Evolutionary conservation across 2,113 vertebrate species (phyloP), one percentile per base, ranked within the genome.

Genomic region (Percina caprodes): DNA sequence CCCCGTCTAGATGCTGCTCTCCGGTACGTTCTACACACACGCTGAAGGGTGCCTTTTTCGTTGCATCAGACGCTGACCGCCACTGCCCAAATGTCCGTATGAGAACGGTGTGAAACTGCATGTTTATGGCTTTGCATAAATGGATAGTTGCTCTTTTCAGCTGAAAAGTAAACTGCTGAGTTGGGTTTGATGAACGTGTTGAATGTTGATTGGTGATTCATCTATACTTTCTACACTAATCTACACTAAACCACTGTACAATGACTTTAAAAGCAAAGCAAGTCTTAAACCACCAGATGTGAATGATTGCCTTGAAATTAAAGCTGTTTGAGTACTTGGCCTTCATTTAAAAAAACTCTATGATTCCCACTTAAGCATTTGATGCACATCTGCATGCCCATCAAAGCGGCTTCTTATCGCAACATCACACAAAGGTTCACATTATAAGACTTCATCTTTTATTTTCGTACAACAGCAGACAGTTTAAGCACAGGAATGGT

Each of bases 381-480:
- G 14, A 0, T 69, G 23, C 48, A 19, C 1, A 42, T 23, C 33
- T 60, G 54, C 45, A 33, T 33, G 42, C 42, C 16, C 12, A 51
- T 61, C 35, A 59, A 8, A n/a, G 19, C 30, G 24, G 56, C 18
- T 66, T 30, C 35, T 3, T 49, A 80, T 39, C 19, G 48, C 77
- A 46, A 70, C 77, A 84, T 74, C 69, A 89, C 80, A 83, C 46
- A 79, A 15, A 68, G 30, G 66, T 23, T 81, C 61, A 75, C 54
- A 63, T 46, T 19, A 54, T 21, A 74, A 42, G 66, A 85, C 0
- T 16, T 74, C 39, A 58, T 55, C 54, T 80, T 91, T 89, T 90
- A 86, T 92, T 90, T 86, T 77, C 76, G 62, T 66, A 89, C 39
- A 2, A 89, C 85, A 90, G 74, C 79, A 82, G 71, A 88, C 75